A percentile compares a stretch with the other conserved stretches of the same genome.
Conservation (phyloP, 35 echinoderm and acorn worm genomes). For the Patiria miniata region DNA sequence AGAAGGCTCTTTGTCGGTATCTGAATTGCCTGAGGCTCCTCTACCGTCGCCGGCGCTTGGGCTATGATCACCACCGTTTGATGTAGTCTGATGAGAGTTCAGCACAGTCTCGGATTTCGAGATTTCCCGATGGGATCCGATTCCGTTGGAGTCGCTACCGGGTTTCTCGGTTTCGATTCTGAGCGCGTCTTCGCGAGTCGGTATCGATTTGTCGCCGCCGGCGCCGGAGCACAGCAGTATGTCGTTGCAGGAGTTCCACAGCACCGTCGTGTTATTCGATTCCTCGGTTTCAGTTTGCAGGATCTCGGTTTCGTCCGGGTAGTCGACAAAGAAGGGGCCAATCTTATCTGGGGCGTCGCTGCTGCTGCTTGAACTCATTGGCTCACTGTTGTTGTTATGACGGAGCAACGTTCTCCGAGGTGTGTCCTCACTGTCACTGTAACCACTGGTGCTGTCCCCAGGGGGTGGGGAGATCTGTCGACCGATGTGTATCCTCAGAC, state of each 20-base stretch:
- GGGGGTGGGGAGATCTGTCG: background rate
- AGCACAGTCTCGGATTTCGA: background rate
- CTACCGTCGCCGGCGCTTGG: background rate
- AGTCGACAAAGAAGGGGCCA: conserved; percentile 57
- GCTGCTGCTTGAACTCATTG: background rate
- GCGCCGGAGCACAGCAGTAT: background rate
- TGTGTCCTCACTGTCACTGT: conserved; percentile 10
- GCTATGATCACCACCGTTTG: background rate
- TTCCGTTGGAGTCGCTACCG: background rate
- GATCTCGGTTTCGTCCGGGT: conserved; percentile 20
- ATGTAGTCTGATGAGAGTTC: background rate
- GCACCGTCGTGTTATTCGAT: background rate
- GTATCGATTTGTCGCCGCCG: background rate
- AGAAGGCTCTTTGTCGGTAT: background rate
- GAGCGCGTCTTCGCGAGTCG: background rate
- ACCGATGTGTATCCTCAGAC: background rate
- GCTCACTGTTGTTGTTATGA: background rate
- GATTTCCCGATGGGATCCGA: background rate
- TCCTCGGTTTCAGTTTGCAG: background rate
- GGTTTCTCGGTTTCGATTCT: background rate
- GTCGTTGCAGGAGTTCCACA: conserved; percentile 34
- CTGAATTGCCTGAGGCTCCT: background rate
- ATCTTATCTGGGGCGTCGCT: conserved; percentile 27
- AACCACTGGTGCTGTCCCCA: background rate
- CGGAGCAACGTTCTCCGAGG: background rate